Evolutionary conservation across 2,797 vertebrate species (phyloP).

Genomic region (Oreochromis grahami): DNA sequence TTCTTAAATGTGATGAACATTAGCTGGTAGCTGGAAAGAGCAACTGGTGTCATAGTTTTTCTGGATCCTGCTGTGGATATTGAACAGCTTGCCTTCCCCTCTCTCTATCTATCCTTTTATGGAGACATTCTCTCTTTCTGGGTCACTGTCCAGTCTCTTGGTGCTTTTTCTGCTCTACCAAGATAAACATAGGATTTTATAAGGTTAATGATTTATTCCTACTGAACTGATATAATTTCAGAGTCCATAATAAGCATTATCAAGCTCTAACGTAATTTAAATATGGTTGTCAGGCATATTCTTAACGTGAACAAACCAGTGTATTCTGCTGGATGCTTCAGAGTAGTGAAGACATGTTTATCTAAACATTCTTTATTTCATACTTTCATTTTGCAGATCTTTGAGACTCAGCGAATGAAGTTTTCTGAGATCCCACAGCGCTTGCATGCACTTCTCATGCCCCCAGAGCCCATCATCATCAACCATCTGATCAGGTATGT

Average conservation of each 20-base stretch:
- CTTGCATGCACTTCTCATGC: slow-evolving; percentile 96
- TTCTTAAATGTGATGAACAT: background rate
- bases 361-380: background rate
- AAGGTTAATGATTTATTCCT: background rate
- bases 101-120: slow-evolving; percentile 40
- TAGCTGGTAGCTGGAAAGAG: background rate
- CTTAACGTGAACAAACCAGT: background rate
- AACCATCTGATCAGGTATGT: slow-evolving; percentile 96
- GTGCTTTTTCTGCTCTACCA: background rate
- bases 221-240: background rate
- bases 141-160: background rate
- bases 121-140: slow-evolving; percentile 2
- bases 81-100: background rate
- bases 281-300: background rate
- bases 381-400: slow-evolving; percentile 79
- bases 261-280: background rate
- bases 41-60: background rate
- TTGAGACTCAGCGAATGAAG: slow-evolving; percentile 97
- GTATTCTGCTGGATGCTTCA: background rate
- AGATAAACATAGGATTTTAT: slow-evolving; percentile 18
- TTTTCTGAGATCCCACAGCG: slow-evolving; percentile 98
- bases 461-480: slow-evolving; percentile 98
- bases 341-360: background rate
- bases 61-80: background rate
- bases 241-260: background rate